Percentiles rank a stretch among this genome's conserved stretches.
Evolutionary conservation across 1,140 invertebrate genomes (phyloP).

Genomic region (Apis laboriosa): DNA sequence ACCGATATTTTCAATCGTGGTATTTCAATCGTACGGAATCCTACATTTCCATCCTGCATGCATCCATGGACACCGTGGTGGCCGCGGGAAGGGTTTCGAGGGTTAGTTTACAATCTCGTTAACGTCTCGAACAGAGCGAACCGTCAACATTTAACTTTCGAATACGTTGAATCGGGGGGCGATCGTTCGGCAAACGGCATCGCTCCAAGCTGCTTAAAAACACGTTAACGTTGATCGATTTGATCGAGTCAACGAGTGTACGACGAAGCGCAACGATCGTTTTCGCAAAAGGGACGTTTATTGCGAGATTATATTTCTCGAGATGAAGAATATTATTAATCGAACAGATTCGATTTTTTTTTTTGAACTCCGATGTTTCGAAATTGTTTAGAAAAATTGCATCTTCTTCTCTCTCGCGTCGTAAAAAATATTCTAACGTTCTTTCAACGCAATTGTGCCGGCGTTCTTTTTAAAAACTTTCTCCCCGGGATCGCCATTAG

Average conservation of each 20-base stretch:
- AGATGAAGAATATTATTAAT: too few relatives aligned
- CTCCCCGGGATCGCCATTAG: too few relatives aligned
- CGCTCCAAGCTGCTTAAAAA: background rate
- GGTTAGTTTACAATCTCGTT: constrained; percentile 16
- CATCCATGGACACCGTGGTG: background rate
- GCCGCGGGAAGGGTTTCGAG: background rate
- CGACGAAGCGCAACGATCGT: too few relatives aligned
- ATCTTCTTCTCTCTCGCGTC: too few relatives aligned
- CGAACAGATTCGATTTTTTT: too few relatives aligned
- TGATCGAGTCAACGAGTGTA: background rate
- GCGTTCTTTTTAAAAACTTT: too few relatives aligned
- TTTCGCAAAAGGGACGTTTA: too few relatives aligned
- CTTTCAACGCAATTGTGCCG: too few relatives aligned
- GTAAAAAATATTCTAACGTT: too few relatives aligned
- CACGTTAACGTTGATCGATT: background rate
- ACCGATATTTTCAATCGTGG: background rate
- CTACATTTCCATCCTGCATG: background rate
- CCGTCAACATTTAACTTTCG: background rate
- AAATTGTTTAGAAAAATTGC: too few relatives aligned
- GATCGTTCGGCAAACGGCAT: background rate
- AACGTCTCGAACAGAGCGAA: background rate
- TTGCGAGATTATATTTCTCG: too few relatives aligned
- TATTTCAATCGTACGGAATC: background rate
- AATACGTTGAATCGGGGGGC: background rate
- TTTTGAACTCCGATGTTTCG: too few relatives aligned